Percentiles rank a stretch among this genome's conserved stretches.
These are phyloP conservation scores for Metaphire vulgaris DNA, from an alignment of 1,140 invertebrate genomes.

Conservation along the genomic window DNA sequence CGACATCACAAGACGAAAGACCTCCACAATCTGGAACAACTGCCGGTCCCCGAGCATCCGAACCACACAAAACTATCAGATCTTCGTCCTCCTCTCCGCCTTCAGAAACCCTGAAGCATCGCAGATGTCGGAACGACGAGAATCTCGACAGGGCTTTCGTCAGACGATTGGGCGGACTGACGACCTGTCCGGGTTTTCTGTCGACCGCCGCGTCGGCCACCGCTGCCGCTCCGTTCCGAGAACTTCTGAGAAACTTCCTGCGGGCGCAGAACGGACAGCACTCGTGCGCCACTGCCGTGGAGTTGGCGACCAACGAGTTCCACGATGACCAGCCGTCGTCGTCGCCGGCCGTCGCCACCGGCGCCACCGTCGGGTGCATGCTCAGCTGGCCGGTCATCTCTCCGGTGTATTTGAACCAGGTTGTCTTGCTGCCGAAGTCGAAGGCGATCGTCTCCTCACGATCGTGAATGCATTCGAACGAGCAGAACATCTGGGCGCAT, in stretches of 20 bases:
- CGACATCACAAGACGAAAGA: background rate
- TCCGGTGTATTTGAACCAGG: conserved; percentile 11
- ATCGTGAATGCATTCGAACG: conserved; percentile 1
- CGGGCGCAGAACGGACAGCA: conserved; percentile 6
- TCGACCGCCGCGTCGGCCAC: background rate
- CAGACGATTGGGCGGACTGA: background rate
- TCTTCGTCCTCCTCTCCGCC: background rate
- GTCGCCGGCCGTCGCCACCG: background rate
- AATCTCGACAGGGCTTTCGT: conserved; percentile 4
- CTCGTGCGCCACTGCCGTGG: background rate
- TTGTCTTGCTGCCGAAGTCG: conserved; percentile 12
- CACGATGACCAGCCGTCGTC: background rate
- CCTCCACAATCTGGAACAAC: background rate
- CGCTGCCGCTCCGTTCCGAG: background rate
- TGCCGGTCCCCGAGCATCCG: background rate
- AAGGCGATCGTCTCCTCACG: conserved; percentile 3
- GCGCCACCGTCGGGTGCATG: conserved; percentile 15
- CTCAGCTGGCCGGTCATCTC: conserved; percentile 12
- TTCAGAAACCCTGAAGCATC: background rate
- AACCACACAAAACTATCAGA: background rate
- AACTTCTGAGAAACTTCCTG: background rate
- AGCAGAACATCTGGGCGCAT: background rate
- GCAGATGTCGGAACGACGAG: background rate
- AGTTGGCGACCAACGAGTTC: background rate
- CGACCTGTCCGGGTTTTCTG: background rate